Percentiles rank a stretch among this genome's conserved stretches.
Conservation (phyloP, 2,888 invertebrate genomes). For the Nipponacmea schrenckii region DNA sequence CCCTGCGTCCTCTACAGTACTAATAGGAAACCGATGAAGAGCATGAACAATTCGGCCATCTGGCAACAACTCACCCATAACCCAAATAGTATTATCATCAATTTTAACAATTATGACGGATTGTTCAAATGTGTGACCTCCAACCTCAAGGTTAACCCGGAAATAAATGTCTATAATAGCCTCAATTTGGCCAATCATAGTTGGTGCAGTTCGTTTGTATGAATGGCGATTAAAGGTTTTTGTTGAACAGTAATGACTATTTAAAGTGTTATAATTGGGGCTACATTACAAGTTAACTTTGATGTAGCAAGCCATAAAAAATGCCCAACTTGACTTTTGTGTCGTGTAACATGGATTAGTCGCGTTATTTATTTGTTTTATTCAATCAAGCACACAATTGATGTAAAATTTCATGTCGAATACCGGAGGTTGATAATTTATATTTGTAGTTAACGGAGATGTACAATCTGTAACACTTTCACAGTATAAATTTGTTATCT, state of each 20-base stretch:
- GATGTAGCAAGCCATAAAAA: neutral
- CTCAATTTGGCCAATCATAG: neutral
- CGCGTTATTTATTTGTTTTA: slow-evolving; percentile 5
- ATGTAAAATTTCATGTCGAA: too few relatives aligned
- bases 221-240: neutral
- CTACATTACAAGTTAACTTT: neutral
- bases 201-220: neutral
- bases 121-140: slow-evolving; percentile 7
- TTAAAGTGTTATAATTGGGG: slow-evolving; percentile 1
- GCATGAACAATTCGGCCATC: neutral
- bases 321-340: neutral
- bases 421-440: too few relatives aligned
- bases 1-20: neutral
- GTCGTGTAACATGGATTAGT: neutral
- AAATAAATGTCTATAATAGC: slow-evolving; percentile 8
- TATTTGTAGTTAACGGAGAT: too few relatives aligned
- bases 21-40: slow-evolving; percentile 5
- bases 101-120: slow-evolving; percentile 3
- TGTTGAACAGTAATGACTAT: neutral
- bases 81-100: neutral
- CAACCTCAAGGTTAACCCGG: neutral
- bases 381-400: neutral
- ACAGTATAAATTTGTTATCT: too few relatives aligned
- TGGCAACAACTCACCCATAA: slow-evolving; percentile 4
- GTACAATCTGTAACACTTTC: too few relatives aligned